A percentile compares a stretch with the other conserved stretches of the same genome.
phyloP scores from a whole-genome alignment of 2,113 vertebrate genomes.

The Dryoscopus gambensis region DNA sequence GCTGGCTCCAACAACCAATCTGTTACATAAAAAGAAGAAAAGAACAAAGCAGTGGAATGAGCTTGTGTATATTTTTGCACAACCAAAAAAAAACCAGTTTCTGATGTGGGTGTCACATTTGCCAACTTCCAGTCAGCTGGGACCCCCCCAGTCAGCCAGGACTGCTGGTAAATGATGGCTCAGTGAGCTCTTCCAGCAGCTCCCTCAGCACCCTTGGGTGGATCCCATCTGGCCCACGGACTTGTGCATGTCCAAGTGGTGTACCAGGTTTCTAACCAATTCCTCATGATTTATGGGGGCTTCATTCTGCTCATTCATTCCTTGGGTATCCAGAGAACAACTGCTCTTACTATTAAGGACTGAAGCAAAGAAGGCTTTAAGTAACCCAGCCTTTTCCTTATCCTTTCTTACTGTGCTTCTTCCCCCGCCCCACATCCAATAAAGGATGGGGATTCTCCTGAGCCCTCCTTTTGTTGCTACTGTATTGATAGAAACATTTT shows the following conservation, averaged over 20 bases:
- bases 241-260: neutral
- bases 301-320: neutral
- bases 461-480: neutral
- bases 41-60: neutral
- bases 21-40: slow-evolving; percentile 62
- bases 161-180: neutral
- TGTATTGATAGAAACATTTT: neutral
- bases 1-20: slow-evolving; percentile 89
- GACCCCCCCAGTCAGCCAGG: neutral
- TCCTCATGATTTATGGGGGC: neutral
- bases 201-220: neutral
- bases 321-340: neutral
- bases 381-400: neutral
- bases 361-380: neutral
- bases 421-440: rapidly evolving
- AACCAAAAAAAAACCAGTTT: neutral
- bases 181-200: neutral
- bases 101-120: neutral
- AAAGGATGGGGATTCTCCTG: neutral
- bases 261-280: neutral
- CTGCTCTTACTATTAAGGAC: neutral
- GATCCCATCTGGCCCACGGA: rapidly evolving
- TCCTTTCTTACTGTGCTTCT: neutral
- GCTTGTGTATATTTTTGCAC: neutral
- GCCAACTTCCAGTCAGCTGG: neutral